Conservation (phyloP, 2,797 vertebrate species). For the Holocentrus rufus region DNA sequence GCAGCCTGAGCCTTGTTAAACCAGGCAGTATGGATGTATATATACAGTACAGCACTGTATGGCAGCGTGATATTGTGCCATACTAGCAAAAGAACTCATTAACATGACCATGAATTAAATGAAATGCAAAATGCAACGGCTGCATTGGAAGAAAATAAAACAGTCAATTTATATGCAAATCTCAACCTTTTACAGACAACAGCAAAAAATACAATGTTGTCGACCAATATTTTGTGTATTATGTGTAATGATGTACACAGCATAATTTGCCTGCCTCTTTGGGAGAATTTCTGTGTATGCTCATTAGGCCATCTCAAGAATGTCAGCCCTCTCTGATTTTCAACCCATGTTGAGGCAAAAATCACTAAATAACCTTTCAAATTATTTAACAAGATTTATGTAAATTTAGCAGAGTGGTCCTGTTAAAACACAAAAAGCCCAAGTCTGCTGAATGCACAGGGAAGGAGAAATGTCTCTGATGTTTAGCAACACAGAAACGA, state of each 20-base stretch:
- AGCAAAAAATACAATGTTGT: slow-evolving; percentile 59
- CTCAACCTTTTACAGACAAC: slow-evolving; percentile 75
- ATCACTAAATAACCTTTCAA: slow-evolving; percentile 64
- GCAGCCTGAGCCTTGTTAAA: slow-evolving; percentile 10
- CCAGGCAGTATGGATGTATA: slow-evolving; percentile 53
- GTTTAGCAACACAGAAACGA: slow-evolving; percentile 6
- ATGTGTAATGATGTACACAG: slow-evolving; percentile 64
- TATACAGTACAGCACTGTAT: slow-evolving; percentile 43
- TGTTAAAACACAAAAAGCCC: not conserved
- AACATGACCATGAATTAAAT: slow-evolving; percentile 71
- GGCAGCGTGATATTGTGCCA: slow-evolving; percentile 50
- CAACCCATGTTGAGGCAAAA: slow-evolving; percentile 33
- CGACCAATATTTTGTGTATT: slow-evolving; percentile 60
- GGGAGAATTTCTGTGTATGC: slow-evolving; percentile 25
- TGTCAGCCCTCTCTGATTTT: slow-evolving; percentile 55
- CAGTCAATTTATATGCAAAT: slow-evolving; percentile 80
- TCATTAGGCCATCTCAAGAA: slow-evolving; percentile 56
- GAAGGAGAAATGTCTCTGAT: slow-evolving; percentile 14
- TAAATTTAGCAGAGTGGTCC: not conserved
- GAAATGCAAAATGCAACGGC: slow-evolving; percentile 53
- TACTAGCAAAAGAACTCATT: slow-evolving; percentile 64
- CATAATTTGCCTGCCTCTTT: slow-evolving; percentile 45
- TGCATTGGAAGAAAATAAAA: slow-evolving; percentile 65
- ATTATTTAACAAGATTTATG: slow-evolving; percentile 45
- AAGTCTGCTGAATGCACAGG: slow-evolving; percentile 13